Evolutionary conservation across 2,797 vertebrate genomes (phyloP).

Genomic region (Gymnothorax javanicus): DNA sequence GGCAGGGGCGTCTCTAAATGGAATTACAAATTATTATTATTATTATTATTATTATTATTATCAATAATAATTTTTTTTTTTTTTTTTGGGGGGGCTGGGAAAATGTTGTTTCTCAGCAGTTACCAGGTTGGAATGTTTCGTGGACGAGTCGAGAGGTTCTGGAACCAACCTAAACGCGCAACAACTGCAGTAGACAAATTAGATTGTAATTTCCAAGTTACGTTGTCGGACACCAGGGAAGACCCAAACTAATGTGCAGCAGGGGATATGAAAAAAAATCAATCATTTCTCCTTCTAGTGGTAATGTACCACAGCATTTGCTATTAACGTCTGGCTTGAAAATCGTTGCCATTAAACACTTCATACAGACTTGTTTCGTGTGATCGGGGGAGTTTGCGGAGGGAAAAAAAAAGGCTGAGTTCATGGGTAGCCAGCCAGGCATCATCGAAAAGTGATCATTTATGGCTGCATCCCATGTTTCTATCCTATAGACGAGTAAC

Average conservation of each 20-base stretch:
- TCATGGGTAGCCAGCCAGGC: neutral
- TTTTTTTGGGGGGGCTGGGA: no score
- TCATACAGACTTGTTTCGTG: neutral
- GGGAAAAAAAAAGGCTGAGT: neutral
- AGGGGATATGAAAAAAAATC: neutral
- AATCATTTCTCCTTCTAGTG: neutral
- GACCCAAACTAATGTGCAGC: neutral
- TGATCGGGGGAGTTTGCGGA: neutral
- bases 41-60: no score
- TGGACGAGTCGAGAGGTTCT: slow-evolving; percentile 3
- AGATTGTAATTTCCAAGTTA: neutral
- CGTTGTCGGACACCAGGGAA: neutral
- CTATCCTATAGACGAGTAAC: neutral
- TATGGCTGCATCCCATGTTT: neutral
- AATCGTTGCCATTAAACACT: neutral
- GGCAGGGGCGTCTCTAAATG: neutral
- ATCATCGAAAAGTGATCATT: neutral
- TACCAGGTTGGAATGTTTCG: neutral
- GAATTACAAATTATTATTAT: neutral
- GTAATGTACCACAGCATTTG: neutral
- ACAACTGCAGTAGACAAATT: neutral
- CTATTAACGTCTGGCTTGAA: neutral
- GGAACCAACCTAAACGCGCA: neutral
- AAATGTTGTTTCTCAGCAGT: neutral
- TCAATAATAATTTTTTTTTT: no score